These are phyloP conservation scores for Zaprionus kolodkinae DNA, from an alignment of 1,140 invertebrate species.

Conservation along the genomic window DNA sequence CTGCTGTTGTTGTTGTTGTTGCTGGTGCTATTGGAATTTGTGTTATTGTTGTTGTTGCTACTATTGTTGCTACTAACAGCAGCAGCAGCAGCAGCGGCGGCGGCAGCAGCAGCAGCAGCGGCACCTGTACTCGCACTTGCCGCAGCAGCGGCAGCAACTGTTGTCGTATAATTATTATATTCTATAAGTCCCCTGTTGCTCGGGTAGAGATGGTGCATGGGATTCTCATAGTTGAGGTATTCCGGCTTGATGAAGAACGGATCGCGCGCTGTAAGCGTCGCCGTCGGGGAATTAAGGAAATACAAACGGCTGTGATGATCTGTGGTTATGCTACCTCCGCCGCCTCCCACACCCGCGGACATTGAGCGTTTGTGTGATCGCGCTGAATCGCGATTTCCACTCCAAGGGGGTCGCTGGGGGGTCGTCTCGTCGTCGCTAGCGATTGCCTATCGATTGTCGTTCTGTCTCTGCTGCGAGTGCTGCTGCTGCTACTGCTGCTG, in stretches of 20 bases:
- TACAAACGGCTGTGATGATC: conserved; percentile 82
- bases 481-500: not conserved
- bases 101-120: conserved; percentile 50
- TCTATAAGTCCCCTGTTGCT: conserved; percentile 77
- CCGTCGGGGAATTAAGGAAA: conserved; percentile 80
- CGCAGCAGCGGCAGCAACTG: conserved; percentile 67
- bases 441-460: conserved; percentile 20
- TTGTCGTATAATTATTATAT: conserved; percentile 72
- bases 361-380: conserved; percentile 68
- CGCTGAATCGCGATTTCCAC: conserved; percentile 53
- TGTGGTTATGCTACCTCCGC: conserved; percentile 83
- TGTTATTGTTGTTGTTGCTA: conserved; percentile 22
- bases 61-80: conserved; percentile 8
- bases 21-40: conserved; percentile 45
- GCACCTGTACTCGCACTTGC: conserved; percentile 47
- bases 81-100: conserved; percentile 27
- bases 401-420: conserved; percentile 2
- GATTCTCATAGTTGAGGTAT: conserved; percentile 83
- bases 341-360: conserved; percentile 82
- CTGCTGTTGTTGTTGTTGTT: conserved; percentile 44
- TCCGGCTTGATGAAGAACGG: conserved; percentile 82
- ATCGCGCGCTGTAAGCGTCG: conserved; percentile 67
- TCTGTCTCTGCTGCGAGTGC: too few relatives aligned
- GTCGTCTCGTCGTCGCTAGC: not conserved
- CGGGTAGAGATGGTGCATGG: conserved; percentile 82